Evolutionary conservation across 1,140 invertebrate species (phyloP), one percentile per base, ranked within the genome.

Genomic region (Zaprionus camerounensis): DNA sequence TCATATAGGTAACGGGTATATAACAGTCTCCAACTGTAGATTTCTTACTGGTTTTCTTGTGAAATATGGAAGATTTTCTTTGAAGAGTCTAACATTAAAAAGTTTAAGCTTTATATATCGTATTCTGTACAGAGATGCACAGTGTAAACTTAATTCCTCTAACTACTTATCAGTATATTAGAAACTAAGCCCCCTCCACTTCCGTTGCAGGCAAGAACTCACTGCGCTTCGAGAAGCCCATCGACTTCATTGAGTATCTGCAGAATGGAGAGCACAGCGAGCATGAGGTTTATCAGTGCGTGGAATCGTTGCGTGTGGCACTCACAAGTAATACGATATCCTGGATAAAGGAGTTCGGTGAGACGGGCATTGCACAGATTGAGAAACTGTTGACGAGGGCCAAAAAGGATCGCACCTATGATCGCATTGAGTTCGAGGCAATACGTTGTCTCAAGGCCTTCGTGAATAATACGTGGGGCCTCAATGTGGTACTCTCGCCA

Each of bases 301-400:
- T 99, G 17, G 97, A 98, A 92, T 98, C 97, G 5, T 93, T 99
- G 3, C 94, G 98, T 79, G 98, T 99, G 80, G 97, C 98, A 0
- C 94, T 99, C 9, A 98, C 98, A 1, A 99, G 98, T 91, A 99
- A 99, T 93, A 96, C 97, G 2, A 94, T 99, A 38, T 98, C 97
- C 66, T 99, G 98, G 98, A 96, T 99, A n/a, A 95, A 97, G 92
- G 98, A 98, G 71, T 99, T 99, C 93, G 98, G 97, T 0, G 95
- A 95, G 28, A 95, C 96, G 82, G 98, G 98, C 31, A 94, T 99
- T 5, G 93, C 93, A 15, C 78, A 94, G 90, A 82, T 92, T 94
- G 81, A 93, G 76, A 93, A 92, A 46, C 78, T 94, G n/a, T 62
- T 94, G 28, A 81, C 92, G 36, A 79, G 91, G 2, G 91, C 91